A percentile compares a stretch with the other conserved stretches of the same genome.
Conservation (phyloP, 2,113 vertebrate genomes). For the Neotoma lepida region DNA sequence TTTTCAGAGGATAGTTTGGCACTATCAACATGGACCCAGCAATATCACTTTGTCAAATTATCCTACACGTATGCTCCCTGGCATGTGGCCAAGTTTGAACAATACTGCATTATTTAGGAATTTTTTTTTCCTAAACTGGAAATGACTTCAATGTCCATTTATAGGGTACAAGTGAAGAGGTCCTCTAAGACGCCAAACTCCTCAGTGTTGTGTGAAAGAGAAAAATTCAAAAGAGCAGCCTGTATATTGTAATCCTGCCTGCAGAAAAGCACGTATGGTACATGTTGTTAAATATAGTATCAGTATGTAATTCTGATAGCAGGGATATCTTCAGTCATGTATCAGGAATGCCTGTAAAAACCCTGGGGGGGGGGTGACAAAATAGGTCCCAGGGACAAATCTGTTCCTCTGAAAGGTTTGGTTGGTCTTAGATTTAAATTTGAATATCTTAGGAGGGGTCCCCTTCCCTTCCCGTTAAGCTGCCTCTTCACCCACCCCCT, state of each 20-base stretch:
- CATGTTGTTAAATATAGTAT: not conserved
- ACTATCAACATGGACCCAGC: slow-evolving; percentile 30
- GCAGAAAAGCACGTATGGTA: not conserved
- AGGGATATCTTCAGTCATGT: not conserved
- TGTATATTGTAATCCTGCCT: not conserved
- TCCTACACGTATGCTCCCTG: not conserved
- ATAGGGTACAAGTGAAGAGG: not conserved
- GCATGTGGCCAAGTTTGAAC: slow-evolving; percentile 18
- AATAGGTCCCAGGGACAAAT: not conserved
- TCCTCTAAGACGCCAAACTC: not conserved
- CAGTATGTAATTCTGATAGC: not conserved
- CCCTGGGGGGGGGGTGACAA: not conserved
- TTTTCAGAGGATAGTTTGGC: not conserved
- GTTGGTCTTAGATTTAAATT: slow-evolving; percentile 45
- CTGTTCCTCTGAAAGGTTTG: not conserved
- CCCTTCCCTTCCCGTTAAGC: not conserved
- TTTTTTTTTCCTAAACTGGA: slow-evolving; percentile 18
- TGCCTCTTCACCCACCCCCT: not conserved
- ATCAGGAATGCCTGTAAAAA: slow-evolving; percentile 32
- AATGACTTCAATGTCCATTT: slow-evolving; percentile 30
- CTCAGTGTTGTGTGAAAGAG: not conserved
- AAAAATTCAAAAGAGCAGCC: not conserved
- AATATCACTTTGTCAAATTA: slow-evolving; percentile 39
- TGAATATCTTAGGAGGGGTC: not conserved
- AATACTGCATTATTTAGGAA: slow-evolving; percentile 32